Base-by-base conservation (phyloP, 2,113 vertebrate genomes). In the Pelobates fuscus region DNA sequence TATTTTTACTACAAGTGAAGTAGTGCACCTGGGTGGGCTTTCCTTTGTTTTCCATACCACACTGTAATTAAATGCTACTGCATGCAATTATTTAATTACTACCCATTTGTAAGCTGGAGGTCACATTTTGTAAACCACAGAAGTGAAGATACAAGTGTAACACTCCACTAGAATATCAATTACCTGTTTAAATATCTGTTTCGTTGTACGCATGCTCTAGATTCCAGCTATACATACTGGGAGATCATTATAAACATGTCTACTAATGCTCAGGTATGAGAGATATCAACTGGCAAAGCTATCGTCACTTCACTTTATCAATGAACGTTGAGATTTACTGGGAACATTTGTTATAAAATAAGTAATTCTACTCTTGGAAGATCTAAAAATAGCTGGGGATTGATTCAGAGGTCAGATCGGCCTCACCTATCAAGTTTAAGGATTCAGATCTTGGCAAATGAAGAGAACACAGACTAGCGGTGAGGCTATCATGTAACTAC, bases 51-150 rank as follows among this genome's bases (percentile, higher is more conserved):
- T 30, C 37, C 29, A 2, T 17, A 30, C 43, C 58, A 30, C 58
- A 46, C 69, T 71, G 44, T 71, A 71, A 71, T 71, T 71, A 49
- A 58, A n/a, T n/a, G n/a, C n/a, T n/a, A n/a, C 26, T 71, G 24
- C 58, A 62, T 72, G 29, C 65, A 55, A 73, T 73, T 73, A 73
- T 73, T 64, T 54, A 46, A n/a, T 61, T 71, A 26, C 23, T 46
- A 29, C 26, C 29, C 61, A 43, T 65, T 65, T 73, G 71, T 21
- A n/a, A n/a, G n/a, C n/a, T n/a, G n/a, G n/a, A n/a, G n/a, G n/a
- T n/a, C n/a, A n/a, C n/a, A n/a, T n/a, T n/a, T n/a, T n/a, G n/a
- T 41, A 73, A 64, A 73, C 71, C 61, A 65, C 71, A 8, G 61
- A 46, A 72, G 59, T 64, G 60, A 55, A 30, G 29, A 54, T 64